Evolutionary conservation across 2,113 vertebrate genomes (phyloP).

Genomic region (Acinonyx jubatus): DNA sequence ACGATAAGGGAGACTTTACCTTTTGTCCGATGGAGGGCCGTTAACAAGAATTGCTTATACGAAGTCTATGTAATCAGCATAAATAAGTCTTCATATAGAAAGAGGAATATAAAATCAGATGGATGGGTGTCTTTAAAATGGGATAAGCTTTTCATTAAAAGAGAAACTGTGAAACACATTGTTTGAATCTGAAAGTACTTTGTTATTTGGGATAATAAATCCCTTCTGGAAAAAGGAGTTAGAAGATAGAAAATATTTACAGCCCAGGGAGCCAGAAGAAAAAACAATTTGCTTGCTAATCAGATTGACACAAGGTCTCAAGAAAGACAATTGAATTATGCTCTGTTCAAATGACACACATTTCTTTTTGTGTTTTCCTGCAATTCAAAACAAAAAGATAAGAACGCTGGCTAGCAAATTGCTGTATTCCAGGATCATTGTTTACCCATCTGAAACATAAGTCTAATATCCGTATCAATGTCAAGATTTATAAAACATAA

Average conservation of each 20-base stretch:
- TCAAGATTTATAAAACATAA: slow-evolving; percentile 13
- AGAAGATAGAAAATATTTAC: slow-evolving; percentile 15
- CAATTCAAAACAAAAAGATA: not conserved
- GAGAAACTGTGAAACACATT: not conserved
- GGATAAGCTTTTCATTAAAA: slow-evolving; percentile 39
- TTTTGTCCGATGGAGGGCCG: not conserved
- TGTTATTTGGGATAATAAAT: not conserved
- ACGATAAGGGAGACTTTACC: not conserved
- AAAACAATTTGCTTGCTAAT: slow-evolving; percentile 13
- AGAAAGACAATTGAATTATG: slow-evolving; percentile 51
- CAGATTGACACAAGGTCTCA: slow-evolving; percentile 32
- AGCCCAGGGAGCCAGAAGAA: not conserved
- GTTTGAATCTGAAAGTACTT: not conserved
- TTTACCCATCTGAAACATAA: not conserved
- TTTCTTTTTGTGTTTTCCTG: not conserved
- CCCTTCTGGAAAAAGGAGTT: not conserved
- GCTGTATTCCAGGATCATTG: not conserved
- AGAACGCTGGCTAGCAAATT: not conserved
- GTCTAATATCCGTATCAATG: not conserved
- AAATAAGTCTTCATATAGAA: not conserved
- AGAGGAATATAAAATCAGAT: not conserved
- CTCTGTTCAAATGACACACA: not conserved
- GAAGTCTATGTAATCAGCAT: not conserved
- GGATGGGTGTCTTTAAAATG: not conserved
- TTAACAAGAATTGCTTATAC: not conserved